Base-by-base conservation (phyloP, 2,888 invertebrate genomes). In the Himalopsyche tibetana region DNA sequence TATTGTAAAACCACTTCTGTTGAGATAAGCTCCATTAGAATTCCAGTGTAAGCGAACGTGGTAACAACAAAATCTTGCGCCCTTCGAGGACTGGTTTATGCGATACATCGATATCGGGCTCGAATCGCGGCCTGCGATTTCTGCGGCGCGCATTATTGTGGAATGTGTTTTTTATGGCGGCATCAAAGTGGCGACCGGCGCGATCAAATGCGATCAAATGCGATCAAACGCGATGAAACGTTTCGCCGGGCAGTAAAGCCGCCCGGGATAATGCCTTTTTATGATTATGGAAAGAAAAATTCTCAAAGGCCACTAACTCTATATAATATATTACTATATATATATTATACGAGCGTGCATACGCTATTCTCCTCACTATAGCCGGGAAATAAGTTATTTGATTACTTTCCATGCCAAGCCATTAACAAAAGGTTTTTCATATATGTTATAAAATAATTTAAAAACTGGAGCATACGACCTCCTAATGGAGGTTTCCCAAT, bases 191-290 rank as follows among this genome's bases (percentile, higher is more conserved):
- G 56, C 81, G 56, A 74, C 69, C 79, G 82, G 28, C 82, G 80
- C 55, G 51, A 82, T 74, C 63, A 63, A 63, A 28, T 28, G 28
- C 63, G 63, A 63, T 63, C 63, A 63, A 63, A 28, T 36, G 74
- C 74, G 74, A 74, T 74, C 74, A 74, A 74, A 74, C 15, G 74
- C 74, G 74, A 74, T 74, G 74, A 74, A 74, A 74, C 74, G 74
- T 74, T 74, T 74, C 74, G 74, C n/a, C 79, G 80, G 74, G 56
- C 83, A 82, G 80, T 85, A 85, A 85, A 85, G 79, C 85, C 83
- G 79, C 83, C 83, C 83, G 38, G 80, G 85, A 82, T 85, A 85
- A 85, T 85, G 85, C 85, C 80, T 85, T 85, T 85, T 85, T 85
- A 85, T 85, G 85, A 85, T 85, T 85, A 85, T 85, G 85, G 85